These are phyloP conservation scores for Hyalella azteca DNA, from an alignment of 2,888 invertebrate species.

Conservation along the genomic window DNA sequence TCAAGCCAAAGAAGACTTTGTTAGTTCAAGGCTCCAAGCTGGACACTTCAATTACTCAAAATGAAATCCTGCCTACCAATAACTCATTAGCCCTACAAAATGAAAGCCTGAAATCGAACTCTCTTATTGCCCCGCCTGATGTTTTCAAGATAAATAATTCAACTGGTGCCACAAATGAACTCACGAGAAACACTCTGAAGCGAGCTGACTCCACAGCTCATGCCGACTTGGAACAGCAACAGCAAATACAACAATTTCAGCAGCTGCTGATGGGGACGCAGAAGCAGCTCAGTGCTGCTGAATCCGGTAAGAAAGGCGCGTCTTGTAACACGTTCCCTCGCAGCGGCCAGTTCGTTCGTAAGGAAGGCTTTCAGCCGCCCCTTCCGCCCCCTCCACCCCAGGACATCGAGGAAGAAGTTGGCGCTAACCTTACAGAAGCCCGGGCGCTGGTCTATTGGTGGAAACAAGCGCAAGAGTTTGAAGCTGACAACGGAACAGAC, in stretches of 20 bases:
- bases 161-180: no score
- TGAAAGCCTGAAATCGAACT: not conserved
- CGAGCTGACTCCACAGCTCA: conserved; percentile 11
- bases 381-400: not conserved
- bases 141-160: no score
- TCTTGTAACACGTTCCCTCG: not conserved
- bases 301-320: not conserved
- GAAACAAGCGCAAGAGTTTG: conserved; percentile 40
- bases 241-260: no score
- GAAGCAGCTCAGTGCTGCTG: conserved; percentile 6
- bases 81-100: not conserved
- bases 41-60: not conserved
- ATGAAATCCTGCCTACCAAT: not conserved
- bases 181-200: not conserved
- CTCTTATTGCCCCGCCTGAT: not conserved
- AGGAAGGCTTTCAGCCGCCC: conserved; percentile 10
- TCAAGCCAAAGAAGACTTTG: not conserved
- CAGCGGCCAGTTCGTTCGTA: not conserved
- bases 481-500: not conserved
- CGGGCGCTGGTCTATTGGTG: conserved; percentile 56
- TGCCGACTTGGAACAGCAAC: not conserved
- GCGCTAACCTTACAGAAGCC: conserved; percentile 46
- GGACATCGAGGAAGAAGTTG: not conserved
- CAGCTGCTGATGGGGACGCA: not conserved
- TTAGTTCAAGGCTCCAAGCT: not conserved